These are phyloP conservation scores for Heterotis niloticus DNA, from an alignment of 2,113 vertebrate genomes.

Conservation along the genomic window DNA sequence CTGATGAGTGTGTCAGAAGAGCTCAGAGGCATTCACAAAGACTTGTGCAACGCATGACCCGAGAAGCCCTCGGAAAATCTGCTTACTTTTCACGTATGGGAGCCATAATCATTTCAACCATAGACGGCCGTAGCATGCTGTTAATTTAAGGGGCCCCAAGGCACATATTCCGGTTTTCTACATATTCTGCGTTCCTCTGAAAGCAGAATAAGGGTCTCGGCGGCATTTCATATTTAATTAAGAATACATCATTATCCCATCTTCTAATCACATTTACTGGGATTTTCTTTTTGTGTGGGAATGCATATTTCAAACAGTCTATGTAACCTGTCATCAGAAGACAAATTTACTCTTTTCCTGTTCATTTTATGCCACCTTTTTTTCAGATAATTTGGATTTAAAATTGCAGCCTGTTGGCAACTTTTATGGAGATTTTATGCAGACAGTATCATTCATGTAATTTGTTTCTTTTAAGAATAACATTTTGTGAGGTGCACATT, in stretches of 20 bases:
- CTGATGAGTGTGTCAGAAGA: no score
- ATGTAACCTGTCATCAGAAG: neutral
- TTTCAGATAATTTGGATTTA: no score
- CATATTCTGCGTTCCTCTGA: constrained; percentile 17
- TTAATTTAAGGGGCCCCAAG: constrained; percentile 29
- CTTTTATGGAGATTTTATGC: no score
- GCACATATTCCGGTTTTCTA: no score
- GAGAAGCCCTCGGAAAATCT: no score
- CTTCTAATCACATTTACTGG: constrained; percentile 30
- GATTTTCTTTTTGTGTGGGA: constrained; percentile 28
- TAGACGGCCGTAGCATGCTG: constrained; percentile 31
- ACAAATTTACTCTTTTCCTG: neutral
- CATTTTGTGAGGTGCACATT: no score
- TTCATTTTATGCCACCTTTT: no score
- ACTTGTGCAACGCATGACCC: no score
- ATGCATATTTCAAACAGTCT: constrained; percentile 13
- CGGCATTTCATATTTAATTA: constrained; percentile 38
- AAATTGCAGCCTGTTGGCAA: no score
- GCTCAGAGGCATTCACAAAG: no score
- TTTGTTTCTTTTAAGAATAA: no score
- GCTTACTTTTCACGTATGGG: neutral
- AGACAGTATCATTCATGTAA: no score
- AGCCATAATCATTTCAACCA: constrained; percentile 19
- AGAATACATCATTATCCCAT: constrained; percentile 32
- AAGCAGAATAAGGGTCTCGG: constrained; percentile 25